Conservation (phyloP, 2,113 vertebrate species). For the Brienomyrus longianalis region DNA sequence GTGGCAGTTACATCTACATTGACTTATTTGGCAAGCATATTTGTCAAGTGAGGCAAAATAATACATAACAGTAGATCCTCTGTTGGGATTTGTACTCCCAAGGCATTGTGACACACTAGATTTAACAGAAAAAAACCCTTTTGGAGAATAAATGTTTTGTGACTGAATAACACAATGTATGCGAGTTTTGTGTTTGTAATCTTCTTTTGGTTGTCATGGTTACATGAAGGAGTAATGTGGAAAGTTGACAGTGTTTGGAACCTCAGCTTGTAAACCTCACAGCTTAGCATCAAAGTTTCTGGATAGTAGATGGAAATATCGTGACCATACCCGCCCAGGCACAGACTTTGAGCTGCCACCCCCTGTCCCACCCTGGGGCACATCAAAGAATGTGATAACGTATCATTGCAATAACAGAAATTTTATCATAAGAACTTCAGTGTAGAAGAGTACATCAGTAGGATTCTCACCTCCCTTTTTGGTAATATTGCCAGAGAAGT, state of each 20-base stretch:
- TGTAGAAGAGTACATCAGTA: neutral
- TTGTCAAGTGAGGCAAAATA: neutral
- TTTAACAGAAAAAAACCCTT: neutral
- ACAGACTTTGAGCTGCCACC: neutral
- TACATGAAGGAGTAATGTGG: neutral
- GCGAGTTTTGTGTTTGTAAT: neutral
- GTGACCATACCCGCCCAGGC: neutral
- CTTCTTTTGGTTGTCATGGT: neutral
- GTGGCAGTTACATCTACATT: neutral
- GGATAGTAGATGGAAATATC: neutral
- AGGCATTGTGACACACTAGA: neutral
- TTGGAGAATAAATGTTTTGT: neutral
- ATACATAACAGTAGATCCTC: neutral
- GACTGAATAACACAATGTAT: conserved; percentile 1
- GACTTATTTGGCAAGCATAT: neutral
- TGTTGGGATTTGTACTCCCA: neutral
- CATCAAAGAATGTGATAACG: neutral
- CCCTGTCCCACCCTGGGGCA: neutral
- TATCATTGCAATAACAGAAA: neutral
- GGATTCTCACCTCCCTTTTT: neutral
- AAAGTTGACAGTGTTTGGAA: neutral
- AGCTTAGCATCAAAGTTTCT: neutral
- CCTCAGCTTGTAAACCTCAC: neutral
- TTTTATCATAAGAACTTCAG: neutral
- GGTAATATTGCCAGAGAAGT: neutral